Base-by-base conservation (phyloP, 2,888 invertebrate genomes). In the Fragum whitleyi region DNA sequence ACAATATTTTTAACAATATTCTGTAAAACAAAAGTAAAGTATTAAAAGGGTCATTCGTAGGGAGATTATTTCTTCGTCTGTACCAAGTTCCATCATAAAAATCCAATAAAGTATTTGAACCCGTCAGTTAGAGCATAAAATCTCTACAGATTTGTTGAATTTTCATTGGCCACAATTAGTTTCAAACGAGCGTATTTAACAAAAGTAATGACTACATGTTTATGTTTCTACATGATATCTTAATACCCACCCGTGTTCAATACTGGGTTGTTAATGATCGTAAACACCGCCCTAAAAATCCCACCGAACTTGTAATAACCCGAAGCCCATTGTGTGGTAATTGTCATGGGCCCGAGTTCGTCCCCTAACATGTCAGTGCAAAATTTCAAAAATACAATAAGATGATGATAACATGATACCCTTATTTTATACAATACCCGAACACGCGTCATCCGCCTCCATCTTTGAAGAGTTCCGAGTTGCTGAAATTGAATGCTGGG, bases 171-270 rank as follows among this genome's bases (percentile, higher is more conserved):
- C 67, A 74, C 74, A 81, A 77, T 81, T 78, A 74, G 76, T 55
- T 19, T 55, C 53, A 74, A 76, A 84, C 80, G 69, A 74, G 69
- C 69, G 81, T 76, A 78, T 76, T 80, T 78, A 84, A 65, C 65
- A 80, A 84, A 78, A 78, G 62, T 81, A 81, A 81, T 84, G 78
- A 81, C 55, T 80, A 78, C 69, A 51, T 81, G 67, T 73, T 62
- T 76, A 72, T 80, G 59, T 69, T 47, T 67, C 59, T 70, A 74
- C 69, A 78, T 76, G 80, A 84, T 84, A 75, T 75, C 80, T 81
- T 81, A 78, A 80, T 83, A 53, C 53, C 69, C 29, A 53, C 53
- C 69, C 69, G 1, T n/a, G 69, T n/a, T 32, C 28, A 23, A 39
- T 65, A n/a, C 65, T 26, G 65, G 65, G 65, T 65, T 42, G 65